These are phyloP conservation scores for Lasaia peninsularis DNA, from an alignment of 1,140 invertebrate species.

Conservation along the genomic window DNA sequence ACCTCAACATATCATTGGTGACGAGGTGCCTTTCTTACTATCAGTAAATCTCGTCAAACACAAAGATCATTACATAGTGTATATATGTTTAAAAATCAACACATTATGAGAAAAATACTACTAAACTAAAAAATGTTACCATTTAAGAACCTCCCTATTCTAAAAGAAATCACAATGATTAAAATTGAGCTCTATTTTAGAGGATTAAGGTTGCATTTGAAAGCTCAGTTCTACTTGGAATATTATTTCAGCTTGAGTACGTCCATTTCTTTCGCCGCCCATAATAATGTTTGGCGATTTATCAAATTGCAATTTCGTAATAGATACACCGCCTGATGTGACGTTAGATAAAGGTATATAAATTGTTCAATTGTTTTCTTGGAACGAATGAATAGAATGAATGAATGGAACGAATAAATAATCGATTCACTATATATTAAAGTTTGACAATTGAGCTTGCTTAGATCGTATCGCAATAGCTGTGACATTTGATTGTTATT, in stretches of 20 bases:
- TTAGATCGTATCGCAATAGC: background rate
- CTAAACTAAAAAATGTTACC: background rate
- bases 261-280: slow-evolving; percentile 71
- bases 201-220: slow-evolving; percentile 36
- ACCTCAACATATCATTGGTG: too few species aligned
- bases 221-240: slow-evolving; percentile 15
- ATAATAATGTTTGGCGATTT: slow-evolving; percentile 75
- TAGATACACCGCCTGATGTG: slow-evolving; percentile 67
- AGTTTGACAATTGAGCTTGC: background rate
- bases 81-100: background rate
- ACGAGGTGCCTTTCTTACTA: too few species aligned
- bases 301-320: slow-evolving; percentile 76
- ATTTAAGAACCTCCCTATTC: background rate
- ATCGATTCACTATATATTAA: slow-evolving; percentile 10
- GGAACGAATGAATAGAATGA: slow-evolving; percentile 16
- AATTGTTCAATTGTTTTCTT: slow-evolving; percentile 46
- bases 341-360: slow-evolving; percentile 59
- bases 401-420: background rate
- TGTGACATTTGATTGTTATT: background rate
- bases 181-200: slow-evolving; percentile 31
- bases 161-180: background rate
- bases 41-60: too few species aligned
- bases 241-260: slow-evolving; percentile 59
- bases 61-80: too few species aligned
- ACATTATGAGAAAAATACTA: background rate